Evolutionary conservation across 2,888 invertebrate species (phyloP).

Genomic region (Eulithis testata): DNA sequence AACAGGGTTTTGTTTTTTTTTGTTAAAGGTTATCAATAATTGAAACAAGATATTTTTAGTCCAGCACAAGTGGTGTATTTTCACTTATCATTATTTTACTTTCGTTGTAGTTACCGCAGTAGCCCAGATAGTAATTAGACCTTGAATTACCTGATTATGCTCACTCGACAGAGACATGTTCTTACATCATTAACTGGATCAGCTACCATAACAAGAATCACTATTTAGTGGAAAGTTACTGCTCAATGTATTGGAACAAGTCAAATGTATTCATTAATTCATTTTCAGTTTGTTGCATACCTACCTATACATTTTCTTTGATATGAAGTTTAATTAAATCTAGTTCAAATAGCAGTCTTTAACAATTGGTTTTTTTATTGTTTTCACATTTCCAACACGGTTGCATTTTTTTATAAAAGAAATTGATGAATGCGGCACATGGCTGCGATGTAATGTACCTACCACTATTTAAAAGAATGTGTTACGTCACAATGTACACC

Average conservation of each 20-base stretch:
- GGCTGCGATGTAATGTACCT: no score
- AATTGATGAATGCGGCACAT: no score
- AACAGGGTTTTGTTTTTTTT: no score
- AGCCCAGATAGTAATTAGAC: constrained; percentile 56
- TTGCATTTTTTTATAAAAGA: no score
- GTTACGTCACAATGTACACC: no score
- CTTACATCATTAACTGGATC: constrained; percentile 44
- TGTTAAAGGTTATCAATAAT: background rate
- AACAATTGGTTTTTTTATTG: no score
- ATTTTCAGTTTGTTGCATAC: background rate
- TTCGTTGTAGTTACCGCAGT: constrained; percentile 50
- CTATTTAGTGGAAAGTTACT: constrained; percentile 33
- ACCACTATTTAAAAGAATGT: no score
- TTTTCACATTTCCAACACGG: no score
- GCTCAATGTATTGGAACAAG: constrained; percentile 12
- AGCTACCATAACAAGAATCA: constrained; percentile 32
- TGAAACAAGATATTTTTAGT: constrained; percentile 1
- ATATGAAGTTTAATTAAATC: no score
- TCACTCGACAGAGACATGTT: constrained; percentile 38
- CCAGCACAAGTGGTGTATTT: constrained; percentile 8
- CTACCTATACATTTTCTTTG: no score
- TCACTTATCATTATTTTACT: constrained; percentile 37
- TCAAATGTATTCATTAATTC: constrained; percentile 6
- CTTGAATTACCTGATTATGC: constrained; percentile 39
- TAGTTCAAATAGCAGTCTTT: no score